Base-by-base conservation (phyloP, 1,140 invertebrate species). In the Nephila pilipes region DNA sequence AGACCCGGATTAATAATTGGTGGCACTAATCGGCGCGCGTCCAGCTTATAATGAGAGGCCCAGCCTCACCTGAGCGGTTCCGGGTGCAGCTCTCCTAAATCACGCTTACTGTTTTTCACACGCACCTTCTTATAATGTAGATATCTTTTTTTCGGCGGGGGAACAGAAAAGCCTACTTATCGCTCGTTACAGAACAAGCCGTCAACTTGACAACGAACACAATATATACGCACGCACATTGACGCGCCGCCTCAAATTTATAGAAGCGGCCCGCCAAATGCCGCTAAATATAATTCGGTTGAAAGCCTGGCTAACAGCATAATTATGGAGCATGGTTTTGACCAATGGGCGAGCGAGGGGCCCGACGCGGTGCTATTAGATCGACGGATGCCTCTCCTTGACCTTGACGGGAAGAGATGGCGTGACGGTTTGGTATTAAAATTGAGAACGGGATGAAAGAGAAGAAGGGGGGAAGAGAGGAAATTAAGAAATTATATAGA, bases 121-220 rank as follows among this genome's bases (percentile, higher is more conserved):
- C 91, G 10, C 75, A 57, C 20, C 6, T 3, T 32, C 32, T 25
- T 29, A 16, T 85, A 92, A 92, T 92, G 91, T 87, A 79, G 91
- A 92, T 92, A 92, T 92, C 90, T 92, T 85, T 81, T 90, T 85
- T 92, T 29, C 0, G 6, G 65, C 18, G 20, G 58, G 75, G 20
- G 79, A 83, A 6, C 29, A 83, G 85, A 92, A 92, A 65, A 32
- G 25, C 25, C 25, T 69, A 83, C 90, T 79, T 92, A 92, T 92
- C 63, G 63, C 81, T 85, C 36, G 46, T 83, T 63, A 65, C 80
- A 38, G 90, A 91, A 85, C 90, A 91, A 91, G 91, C 91, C 83
- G 91, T 92, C 91, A 92, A 87, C 85, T 92, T 92, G 83, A 92
- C 91, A 92, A 57, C 38, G 55, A 79, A 92, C 91, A 92, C 87